Evolutionary conservation across 1,140 invertebrate genomes (phyloP), one percentile per base, ranked within the genome.

Genomic region (Hypsibius dujardini): DNA sequence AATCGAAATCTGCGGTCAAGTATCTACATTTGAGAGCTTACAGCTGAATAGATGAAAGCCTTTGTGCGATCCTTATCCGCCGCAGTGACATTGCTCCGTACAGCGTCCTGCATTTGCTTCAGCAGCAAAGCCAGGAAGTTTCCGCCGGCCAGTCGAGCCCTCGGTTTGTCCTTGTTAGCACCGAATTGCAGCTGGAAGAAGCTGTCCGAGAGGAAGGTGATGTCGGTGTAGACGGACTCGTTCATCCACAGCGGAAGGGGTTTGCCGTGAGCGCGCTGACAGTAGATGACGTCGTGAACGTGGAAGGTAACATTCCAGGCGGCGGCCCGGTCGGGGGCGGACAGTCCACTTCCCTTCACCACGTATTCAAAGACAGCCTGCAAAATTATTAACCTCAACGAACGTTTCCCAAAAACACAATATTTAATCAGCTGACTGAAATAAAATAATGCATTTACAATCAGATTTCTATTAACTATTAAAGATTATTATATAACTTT

Each of bases 341-440:
- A 12, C 45, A 7, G 12, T 12, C 62, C 62, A 42, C 62, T 67
- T 12, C 3, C 42, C 7, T 67, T 67, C 3, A 67, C 42, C 62
- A 67, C 62, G 62, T 15, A 67, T 12, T 67, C 62, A 42, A 67
- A 67, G 62, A 67, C 62, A 67, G 12, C 42, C 62, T 67, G 62
- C 12, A 67, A 67, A 12, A 7, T 12, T 56, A 56, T 56, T 56
- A 28, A 28, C 28, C 28, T 28, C 28, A 28, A 28, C 28, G 28
- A 28, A 28, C 28, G 28, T 28, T 28, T 28, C 28, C 28, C 28
- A 28, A 28, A 28, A 28, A 28, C 28, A 28, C 28, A 28, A 28
- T 28, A 28, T 28, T 28, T 28, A 28, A 28, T 28, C 28, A 28
- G 28, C 28, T 28, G 28, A 28, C 28, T 28, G 28, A 28, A 28